Percentiles rank a stretch among this genome's conserved stretches.
Evolutionary conservation across 2,113 vertebrate species (phyloP).

Genomic region (Gymnorhina tibicen): DNA sequence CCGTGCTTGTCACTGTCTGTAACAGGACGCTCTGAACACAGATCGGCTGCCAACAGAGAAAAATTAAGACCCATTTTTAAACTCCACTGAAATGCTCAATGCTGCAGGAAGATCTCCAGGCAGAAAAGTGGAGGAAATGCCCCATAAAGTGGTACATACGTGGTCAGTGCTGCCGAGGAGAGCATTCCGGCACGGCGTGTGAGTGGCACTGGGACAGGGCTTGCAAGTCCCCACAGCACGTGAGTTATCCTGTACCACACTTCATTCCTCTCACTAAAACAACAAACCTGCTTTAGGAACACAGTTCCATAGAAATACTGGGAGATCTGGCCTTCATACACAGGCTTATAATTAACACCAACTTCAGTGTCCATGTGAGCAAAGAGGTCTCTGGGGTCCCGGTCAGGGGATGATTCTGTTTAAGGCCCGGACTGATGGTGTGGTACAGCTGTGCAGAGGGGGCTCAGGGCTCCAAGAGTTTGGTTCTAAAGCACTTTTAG

Average conservation of each 20-base stretch:
- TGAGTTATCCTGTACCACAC: neutral
- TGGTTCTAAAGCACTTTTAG: neutral
- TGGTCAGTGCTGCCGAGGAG: neutral
- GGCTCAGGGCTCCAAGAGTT: neutral
- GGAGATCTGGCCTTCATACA: neutral
- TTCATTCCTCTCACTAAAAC: neutral
- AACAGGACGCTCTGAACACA: neutral
- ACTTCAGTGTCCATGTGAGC: neutral
- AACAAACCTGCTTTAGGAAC: neutral
- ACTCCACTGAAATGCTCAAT: neutral
- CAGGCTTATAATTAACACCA: slow-evolving; percentile 23
- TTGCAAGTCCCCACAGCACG: neutral
- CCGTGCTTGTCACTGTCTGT: accelerated
- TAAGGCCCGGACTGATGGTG: neutral
- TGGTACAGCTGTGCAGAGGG: neutral
- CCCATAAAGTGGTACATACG: accelerated
- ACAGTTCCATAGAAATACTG: neutral
- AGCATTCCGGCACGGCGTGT: accelerated
- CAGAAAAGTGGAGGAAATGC: neutral
- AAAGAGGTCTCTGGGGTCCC: slow-evolving; percentile 6
- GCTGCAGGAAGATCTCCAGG: neutral
- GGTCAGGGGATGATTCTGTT: neutral
- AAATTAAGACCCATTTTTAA: neutral
- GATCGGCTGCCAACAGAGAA: neutral
- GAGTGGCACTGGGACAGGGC: neutral